Conservation (phyloP, 2,113 vertebrate genomes). For the Megaceryle torquata region DNA sequence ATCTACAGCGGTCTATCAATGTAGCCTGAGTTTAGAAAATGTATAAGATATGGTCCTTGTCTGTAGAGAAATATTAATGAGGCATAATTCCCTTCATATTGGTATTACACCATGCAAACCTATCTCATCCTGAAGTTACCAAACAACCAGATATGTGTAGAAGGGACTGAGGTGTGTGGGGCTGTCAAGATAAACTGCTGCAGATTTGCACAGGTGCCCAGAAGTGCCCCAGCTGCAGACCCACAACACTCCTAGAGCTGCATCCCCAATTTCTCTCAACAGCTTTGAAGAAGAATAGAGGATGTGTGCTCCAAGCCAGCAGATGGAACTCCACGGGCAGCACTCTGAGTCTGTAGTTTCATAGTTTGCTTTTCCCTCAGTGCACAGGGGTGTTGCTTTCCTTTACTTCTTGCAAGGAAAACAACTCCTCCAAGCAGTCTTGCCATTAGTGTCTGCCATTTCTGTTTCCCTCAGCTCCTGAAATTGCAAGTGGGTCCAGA, state of each 20-base stretch:
- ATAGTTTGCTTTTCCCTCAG: background rate
- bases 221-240: background rate
- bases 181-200: background rate
- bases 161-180: background rate
- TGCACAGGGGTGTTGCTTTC: background rate
- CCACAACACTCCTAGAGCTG: accelerated
- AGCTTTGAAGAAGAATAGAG: background rate
- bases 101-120: background rate
- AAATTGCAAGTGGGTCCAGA: background rate
- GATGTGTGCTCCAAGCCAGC: accelerated
- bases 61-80: background rate
- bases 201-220: background rate
- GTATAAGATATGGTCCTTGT: background rate
- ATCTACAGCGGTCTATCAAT: background rate
- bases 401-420: background rate
- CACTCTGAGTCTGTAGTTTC: background rate
- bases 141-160: accelerated
- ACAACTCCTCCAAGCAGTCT: background rate
- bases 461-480: background rate
- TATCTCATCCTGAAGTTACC: background rate
- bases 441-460: background rate
- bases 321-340: background rate
- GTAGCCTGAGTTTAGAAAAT: background rate
- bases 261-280: background rate
- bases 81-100: background rate